Conservation (phyloP, 1,140 invertebrate species). For the Dreissena polymorpha region DNA sequence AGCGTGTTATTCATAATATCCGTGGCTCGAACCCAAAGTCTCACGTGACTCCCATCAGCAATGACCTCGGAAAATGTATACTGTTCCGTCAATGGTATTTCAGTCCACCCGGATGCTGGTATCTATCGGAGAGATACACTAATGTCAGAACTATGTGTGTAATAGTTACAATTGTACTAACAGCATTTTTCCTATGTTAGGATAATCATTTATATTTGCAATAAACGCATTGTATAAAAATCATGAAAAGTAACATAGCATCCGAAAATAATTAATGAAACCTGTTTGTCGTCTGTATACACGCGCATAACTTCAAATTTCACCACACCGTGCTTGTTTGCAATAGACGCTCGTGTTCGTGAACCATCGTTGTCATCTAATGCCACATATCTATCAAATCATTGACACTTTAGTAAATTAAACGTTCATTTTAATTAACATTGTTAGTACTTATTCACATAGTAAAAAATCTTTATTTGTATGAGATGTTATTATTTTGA, state of each 20-base stretch:
- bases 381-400: neutral
- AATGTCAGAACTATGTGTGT: too few relatives aligned
- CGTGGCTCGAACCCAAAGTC: constrained; percentile 37
- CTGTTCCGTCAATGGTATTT: constrained; percentile 4
- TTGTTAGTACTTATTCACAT: neutral
- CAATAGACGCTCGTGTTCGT: constrained; percentile 6
- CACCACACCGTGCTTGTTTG: constrained; percentile 21
- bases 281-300: constrained; percentile 26
- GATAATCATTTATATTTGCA: too few relatives aligned
- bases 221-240: too few relatives aligned
- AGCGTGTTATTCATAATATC: constrained; percentile 38
- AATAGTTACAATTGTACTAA: too few relatives aligned
- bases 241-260: too few relatives aligned
- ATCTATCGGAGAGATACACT: neutral
- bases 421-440: neutral
- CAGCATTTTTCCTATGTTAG: too few relatives aligned
- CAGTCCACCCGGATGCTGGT: neutral
- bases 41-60: constrained; percentile 10
- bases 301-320: constrained; percentile 34
- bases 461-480: too few relatives aligned
- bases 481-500: neutral
- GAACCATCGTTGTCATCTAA: neutral
- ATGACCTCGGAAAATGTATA: neutral
- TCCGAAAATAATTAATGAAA: neutral
- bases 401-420: neutral